Evolutionary conservation across 2,888 invertebrate species (phyloP), one percentile per base, ranked within the genome.

Genomic region (Ormyrus labotus): DNA sequence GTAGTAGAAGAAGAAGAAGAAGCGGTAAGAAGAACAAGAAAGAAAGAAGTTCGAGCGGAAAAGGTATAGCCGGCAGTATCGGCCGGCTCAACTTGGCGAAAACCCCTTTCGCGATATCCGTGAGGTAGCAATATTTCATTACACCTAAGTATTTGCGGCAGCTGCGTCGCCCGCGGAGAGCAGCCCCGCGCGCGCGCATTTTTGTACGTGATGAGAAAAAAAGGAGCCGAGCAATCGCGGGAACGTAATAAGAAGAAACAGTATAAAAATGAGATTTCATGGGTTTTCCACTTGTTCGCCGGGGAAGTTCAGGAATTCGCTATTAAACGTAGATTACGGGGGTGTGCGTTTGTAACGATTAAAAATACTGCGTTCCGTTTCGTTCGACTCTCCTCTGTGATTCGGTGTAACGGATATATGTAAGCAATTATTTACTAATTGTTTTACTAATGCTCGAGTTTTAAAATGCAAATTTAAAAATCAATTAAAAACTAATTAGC

Each of bases 111-210:
- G 55, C 9, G 65, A 57, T 34, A 34, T 57, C 63, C 34, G 68
- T 78, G 78, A 78, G 75, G 71, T 72, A 78, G 72, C 71, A 75
- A 78, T 78, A 78, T 81, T 81, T 81, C 72, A 81, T 78, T 78
- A 76, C 71, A 34, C 34, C 53, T 58, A 69, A 55, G 72, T 70
- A 61, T 78, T 70, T 70, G 51, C 10, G 11, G 34, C 69, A 70
- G 57, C 72, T 75, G 63, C 48, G 34, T 34, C 34, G 34, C 34
- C 34, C 34, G 69, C 61, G 34, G 34, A 34, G 34, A 34, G 34
- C 13, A 13, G 34, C 51, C 45, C 7, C 13, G 13, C 13, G 0
- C 9, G 13, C 6, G 47, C 34, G 19, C 48, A 2, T 61, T 45
- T 19, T 19, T 53, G 13, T 8, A n/a, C n/a, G 57, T 9, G 45